A percentile compares a stretch with the other conserved stretches of the same genome.
Conservation (phyloP, 1,140 invertebrate genomes). For the Mactra quadrangularis region DNA sequence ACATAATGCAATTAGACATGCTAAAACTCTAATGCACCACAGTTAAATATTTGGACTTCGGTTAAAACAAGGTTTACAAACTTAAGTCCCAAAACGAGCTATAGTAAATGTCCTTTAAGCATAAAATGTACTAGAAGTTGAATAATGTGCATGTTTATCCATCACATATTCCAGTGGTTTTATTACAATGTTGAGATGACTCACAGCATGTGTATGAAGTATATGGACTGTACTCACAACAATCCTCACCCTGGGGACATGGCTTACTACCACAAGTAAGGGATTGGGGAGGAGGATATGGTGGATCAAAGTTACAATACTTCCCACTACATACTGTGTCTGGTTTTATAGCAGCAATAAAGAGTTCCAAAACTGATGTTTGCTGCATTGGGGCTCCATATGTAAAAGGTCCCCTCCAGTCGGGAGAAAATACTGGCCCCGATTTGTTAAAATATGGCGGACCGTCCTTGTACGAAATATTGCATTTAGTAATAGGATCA, state of each 20-base stretch:
- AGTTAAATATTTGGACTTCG: too few species aligned
- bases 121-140: too few species aligned
- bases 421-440: conserved; percentile 68
- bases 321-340: conserved; percentile 62
- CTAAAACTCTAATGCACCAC: too few species aligned
- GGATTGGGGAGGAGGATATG: conserved; percentile 63
- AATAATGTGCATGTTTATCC: neutral
- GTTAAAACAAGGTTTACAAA: too few species aligned
- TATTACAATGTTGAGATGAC: conserved; percentile 62
- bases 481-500: conserved; percentile 63
- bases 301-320: conserved; percentile 65
- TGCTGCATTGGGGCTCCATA: conserved; percentile 69
- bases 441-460: conserved; percentile 67
- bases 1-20: too few species aligned
- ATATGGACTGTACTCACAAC: conserved; percentile 71
- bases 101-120: too few species aligned
- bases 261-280: conserved; percentile 67
- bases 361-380: conserved; percentile 65
- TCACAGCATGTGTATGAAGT: conserved; percentile 70
- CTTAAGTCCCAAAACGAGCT: too few species aligned
- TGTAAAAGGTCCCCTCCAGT: conserved; percentile 69
- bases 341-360: conserved; percentile 64
- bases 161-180: conserved; percentile 63
- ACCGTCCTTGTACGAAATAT: conserved; percentile 68
- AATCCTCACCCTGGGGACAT: conserved; percentile 63